phyloP scores from a whole-genome alignment of 2,888 invertebrate species.

The Clanis bilineata region DNA sequence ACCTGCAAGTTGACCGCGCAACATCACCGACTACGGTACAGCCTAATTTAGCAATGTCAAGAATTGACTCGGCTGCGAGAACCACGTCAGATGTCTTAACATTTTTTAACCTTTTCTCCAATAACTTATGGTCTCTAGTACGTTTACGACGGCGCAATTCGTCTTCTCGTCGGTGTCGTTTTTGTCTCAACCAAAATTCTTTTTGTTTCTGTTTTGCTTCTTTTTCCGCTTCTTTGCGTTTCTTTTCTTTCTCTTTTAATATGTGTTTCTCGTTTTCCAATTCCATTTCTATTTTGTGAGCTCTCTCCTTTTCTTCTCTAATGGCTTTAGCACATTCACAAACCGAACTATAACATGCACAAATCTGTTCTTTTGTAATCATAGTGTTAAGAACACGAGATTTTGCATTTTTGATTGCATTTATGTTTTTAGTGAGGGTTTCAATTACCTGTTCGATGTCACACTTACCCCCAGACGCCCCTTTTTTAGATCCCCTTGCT shows the following conservation, averaged over 20 bases:
- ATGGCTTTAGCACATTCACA: constrained; percentile 24
- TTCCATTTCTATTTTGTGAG: constrained; percentile 6
- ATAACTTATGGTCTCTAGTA: constrained; percentile 23
- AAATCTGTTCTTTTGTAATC: constrained; percentile 18
- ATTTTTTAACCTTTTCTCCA: constrained; percentile 25
- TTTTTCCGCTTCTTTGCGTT: constrained; percentile 18
- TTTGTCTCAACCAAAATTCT: constrained; percentile 16
- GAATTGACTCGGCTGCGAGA: constrained; percentile 33
- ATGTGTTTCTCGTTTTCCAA: neutral
- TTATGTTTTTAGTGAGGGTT: neutral
- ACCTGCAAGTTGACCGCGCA: constrained; percentile 27
- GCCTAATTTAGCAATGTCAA: constrained; percentile 27
- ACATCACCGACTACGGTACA: constrained; percentile 18
- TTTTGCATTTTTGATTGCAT: constrained; percentile 4
- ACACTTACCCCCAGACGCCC: neutral
- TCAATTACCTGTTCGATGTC: neutral
- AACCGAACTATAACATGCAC: constrained; percentile 25
- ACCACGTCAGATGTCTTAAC: constrained; percentile 28
- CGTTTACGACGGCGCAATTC: constrained; percentile 23
- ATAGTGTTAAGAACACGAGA: neutral
- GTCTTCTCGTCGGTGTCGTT: constrained; percentile 26
- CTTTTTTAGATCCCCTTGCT: neutral
- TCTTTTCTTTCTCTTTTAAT: constrained; percentile 18
- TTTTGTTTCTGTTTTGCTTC: constrained; percentile 13
- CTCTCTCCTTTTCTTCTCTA: constrained; percentile 14